Conservation (phyloP, 2,797 vertebrate genomes). For the Falco peregrinus region DNA sequence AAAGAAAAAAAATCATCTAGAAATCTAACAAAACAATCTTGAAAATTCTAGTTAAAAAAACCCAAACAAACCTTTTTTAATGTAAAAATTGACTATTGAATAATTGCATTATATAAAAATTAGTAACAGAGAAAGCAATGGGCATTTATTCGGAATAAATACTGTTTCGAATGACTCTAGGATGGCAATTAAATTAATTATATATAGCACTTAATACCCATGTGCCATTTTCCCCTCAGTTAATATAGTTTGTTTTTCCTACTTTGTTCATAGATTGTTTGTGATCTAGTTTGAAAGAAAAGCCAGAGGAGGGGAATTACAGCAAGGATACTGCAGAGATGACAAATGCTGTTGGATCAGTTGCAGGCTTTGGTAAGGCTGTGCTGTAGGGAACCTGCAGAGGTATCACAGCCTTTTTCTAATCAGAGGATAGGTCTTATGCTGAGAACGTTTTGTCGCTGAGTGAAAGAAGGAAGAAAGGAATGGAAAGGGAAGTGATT, state of each 20-base stretch:
- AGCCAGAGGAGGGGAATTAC: slow-evolving; percentile 8
- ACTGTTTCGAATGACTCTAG: not conserved
- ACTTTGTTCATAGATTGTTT: not conserved
- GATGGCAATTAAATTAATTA: not conserved
- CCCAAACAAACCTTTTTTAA: too few relatives aligned
- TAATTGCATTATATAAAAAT: not conserved
- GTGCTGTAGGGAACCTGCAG: not conserved
- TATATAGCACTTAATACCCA: not conserved
- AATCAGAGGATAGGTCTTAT: slow-evolving; percentile 8
- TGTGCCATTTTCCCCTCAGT: not conserved
- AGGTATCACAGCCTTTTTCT: not conserved
- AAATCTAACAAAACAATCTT: not conserved
- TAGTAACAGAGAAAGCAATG: not conserved
- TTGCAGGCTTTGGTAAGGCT: not conserved
- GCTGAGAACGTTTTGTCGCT: not conserved
- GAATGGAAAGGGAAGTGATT: not conserved
- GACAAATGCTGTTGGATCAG: slow-evolving; percentile 9
- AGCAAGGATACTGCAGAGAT: slow-evolving; percentile 22
- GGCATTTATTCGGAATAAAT: not conserved
- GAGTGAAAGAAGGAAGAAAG: not conserved
- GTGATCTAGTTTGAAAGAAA: slow-evolving; percentile 5
- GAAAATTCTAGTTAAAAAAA: not conserved
- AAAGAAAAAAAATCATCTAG: not conserved
- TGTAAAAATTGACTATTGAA: not conserved
- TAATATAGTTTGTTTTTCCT: not conserved